These are phyloP conservation scores for Pelmatolapia mariae DNA, from an alignment of 2,113 vertebrate species.

Conservation along the genomic window DNA sequence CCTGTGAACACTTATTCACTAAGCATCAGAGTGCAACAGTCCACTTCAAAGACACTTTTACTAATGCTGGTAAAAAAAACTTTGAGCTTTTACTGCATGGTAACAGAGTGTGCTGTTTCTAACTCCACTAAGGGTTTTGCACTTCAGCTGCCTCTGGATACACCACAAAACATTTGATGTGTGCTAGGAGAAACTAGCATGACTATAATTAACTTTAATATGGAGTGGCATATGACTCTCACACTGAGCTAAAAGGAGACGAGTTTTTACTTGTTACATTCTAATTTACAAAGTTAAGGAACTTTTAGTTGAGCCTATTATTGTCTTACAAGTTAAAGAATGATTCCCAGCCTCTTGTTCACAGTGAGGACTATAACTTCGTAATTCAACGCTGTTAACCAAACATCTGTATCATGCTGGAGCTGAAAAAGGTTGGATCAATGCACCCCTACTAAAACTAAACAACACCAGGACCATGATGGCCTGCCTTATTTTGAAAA, in stretches of 20 bases:
- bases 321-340: not conserved
- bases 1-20: not conserved
- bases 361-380: not conserved
- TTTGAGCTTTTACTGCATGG: not conserved
- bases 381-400: not conserved
- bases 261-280: not conserved
- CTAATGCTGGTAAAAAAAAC: not conserved
- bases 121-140: not conserved
- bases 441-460: not conserved
- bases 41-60: not conserved
- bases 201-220: not conserved
- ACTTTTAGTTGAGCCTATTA: not conserved
- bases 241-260: not conserved
- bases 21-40: not conserved
- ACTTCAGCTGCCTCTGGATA: not conserved
- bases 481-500: not conserved
- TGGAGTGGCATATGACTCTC: not conserved
- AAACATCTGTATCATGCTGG: not conserved
- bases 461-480: not conserved
- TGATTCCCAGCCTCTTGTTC: not conserved
- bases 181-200: not conserved
- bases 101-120: rapidly evolving
- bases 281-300: not conserved
- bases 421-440: not conserved
- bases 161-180: not conserved